These are phyloP conservation scores for Smittia aterrima DNA, from an alignment of 2,888 invertebrate species.

Conservation along the genomic window DNA sequence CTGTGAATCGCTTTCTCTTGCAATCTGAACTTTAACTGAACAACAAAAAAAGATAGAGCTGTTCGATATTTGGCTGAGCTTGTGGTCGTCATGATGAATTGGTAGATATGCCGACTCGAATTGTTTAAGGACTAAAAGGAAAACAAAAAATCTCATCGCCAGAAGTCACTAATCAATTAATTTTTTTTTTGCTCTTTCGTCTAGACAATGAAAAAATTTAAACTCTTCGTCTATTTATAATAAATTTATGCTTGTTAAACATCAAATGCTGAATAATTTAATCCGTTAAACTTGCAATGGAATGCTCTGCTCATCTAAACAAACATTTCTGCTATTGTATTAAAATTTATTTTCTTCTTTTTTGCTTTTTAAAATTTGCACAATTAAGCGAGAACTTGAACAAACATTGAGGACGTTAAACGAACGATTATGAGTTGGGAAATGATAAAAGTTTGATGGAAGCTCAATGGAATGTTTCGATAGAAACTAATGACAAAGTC, in stretches of 20 bases:
- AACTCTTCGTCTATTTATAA: constrained; percentile 11
- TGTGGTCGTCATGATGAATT: no score
- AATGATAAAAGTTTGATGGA: constrained; percentile 10
- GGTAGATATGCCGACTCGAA: no score
- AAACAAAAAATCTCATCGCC: no score
- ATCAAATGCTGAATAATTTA: constrained; percentile 38
- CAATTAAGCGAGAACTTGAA: constrained; percentile 35
- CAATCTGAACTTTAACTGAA: no score
- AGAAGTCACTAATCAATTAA: no score
- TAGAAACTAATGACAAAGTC: neutral
- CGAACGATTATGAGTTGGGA: constrained; percentile 15
- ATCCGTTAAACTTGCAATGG: constrained; percentile 3
- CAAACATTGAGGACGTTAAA: constrained; percentile 35
- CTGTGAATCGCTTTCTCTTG: no score
- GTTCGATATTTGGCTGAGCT: no score
- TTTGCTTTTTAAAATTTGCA: neutral
- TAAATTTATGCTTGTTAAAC: constrained; percentile 30
- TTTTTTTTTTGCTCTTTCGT: neutral
- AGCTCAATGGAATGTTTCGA: neutral
- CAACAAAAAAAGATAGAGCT: no score
- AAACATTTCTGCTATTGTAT: neutral
- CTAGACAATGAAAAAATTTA: neutral
- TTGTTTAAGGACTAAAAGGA: no score
- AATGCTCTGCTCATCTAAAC: constrained; percentile 16
- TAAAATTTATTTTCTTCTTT: neutral